Conservation (phyloP, 2,888 invertebrate species). For the Lymantria monacha region DNA sequence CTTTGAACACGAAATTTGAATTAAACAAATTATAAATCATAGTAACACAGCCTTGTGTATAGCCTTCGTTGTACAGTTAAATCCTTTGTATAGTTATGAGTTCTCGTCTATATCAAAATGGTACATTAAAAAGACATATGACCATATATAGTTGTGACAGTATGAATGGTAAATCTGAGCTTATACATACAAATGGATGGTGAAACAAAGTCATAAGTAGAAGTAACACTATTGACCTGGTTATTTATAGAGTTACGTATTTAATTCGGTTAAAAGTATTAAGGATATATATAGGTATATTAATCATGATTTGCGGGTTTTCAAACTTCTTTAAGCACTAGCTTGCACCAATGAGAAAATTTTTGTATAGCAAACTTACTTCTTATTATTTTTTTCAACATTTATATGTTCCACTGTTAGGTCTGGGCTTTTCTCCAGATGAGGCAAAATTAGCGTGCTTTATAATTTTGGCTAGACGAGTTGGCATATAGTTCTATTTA, state of each 20-base stretch:
- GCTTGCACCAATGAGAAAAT: too few species aligned
- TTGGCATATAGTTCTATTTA: too few species aligned
- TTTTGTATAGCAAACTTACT: too few species aligned
- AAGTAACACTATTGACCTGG: constrained; percentile 22
- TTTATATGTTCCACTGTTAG: too few species aligned
- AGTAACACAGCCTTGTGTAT: constrained; percentile 70
- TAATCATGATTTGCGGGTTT: too few species aligned
- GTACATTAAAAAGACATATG: constrained; percentile 78
- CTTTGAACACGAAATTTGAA: constrained; percentile 66
- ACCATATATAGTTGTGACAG: constrained; percentile 68
- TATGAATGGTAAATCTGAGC: constrained; percentile 62
- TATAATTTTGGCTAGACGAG: too few species aligned
- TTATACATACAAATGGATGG: constrained; percentile 5
- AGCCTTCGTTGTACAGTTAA: constrained; percentile 63
- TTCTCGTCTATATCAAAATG: constrained; percentile 68
- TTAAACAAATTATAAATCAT: constrained; percentile 74
- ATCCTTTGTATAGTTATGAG: constrained; percentile 66
- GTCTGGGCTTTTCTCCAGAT: too few species aligned
- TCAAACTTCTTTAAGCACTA: too few species aligned
- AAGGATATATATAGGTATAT: too few species aligned
- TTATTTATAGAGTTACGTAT: constrained; percentile 1
- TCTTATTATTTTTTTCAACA: too few species aligned
- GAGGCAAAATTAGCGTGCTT: too few species aligned
- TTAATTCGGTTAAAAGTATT: neutral
- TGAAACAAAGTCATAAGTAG: constrained; percentile 26